Base-by-base conservation (phyloP, 2,113 vertebrate species). In the Chionomys nivalis region DNA sequence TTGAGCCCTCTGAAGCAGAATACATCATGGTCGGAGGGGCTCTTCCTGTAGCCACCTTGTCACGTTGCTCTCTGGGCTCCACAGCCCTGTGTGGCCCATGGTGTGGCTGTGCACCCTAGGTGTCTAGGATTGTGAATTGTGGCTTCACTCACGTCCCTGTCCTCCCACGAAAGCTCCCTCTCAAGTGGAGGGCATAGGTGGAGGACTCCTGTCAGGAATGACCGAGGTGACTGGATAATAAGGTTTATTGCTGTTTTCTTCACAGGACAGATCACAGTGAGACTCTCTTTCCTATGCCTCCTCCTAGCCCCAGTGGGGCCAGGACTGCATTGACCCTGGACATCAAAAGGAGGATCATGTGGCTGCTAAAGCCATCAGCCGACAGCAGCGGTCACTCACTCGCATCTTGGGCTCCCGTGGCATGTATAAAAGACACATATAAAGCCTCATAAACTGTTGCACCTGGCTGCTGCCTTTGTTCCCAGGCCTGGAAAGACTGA, bases 211-310 rank as follows among this genome's bases (percentile, higher is more conserved):
- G 73, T 93, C 10, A 88, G 33, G 87, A 61, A 91, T 94, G 92
- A 78, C 94, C 97, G 36, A 36, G 3, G 8, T 94, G 93, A 89
- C 93, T 75, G 13, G 94, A 58, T 95, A 95, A 66, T 98, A 98
- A 98, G 94, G 97, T 98, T 52, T 97, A 97, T 89, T 96, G 96
- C 97, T 98, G 89, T 98, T 99, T 98, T 97, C 90, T 0, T 98
- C 98, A 96, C 98, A 99, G 98, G 98, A 96, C 97, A 98, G 98
- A 98, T 97, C 97, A 98, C 98, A 98, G 97, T 88, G 89, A 98
- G 98, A 93, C 70, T 97, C 70, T 97, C 97, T 88, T 97, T 96
- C 98, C 95, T 97, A 52, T 95, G 94, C 96, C 98, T 98, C 26
- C 97, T 97, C 89, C 95, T 88, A 95, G 92, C 77, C 77, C 68